Conservation (phyloP, 1,140 invertebrate genomes). For the Drosophila santomea region DNA sequence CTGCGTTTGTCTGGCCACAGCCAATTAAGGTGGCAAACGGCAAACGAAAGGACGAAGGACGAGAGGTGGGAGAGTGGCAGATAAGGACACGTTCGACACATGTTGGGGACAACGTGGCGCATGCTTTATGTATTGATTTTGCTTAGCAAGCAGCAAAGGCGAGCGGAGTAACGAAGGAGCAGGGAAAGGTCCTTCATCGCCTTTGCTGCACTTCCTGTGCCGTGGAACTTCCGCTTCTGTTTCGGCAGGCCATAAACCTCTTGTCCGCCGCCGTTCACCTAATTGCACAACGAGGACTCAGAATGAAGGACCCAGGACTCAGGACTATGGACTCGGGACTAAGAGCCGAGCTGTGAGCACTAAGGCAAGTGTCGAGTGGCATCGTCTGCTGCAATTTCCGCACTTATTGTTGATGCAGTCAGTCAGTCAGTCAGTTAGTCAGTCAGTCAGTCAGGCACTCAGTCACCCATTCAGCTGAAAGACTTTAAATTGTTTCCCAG, state of each 20-base stretch:
- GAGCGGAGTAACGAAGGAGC: neutral
- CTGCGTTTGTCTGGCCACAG: constrained; percentile 49
- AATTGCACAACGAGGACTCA: constrained; percentile 71
- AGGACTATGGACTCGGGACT: neutral
- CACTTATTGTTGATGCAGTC: constrained; percentile 66
- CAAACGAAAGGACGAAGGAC: constrained; percentile 11
- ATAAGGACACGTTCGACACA: constrained; percentile 55
- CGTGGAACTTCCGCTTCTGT: constrained; percentile 58
- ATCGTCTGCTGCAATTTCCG: constrained; percentile 71
- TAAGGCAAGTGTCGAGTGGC: constrained; percentile 42
- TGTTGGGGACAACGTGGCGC: constrained; percentile 55
- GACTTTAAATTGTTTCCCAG: constrained; percentile 75
- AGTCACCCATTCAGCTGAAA: constrained; percentile 41
- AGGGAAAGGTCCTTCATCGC: constrained; percentile 37
- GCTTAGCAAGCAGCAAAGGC: constrained; percentile 52
- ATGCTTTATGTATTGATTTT: constrained; percentile 75
- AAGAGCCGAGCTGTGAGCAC: constrained; percentile 1
- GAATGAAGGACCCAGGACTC: constrained; percentile 19
- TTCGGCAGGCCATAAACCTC: constrained; percentile 39
- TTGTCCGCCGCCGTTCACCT: constrained; percentile 57
- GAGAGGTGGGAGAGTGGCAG: neutral
- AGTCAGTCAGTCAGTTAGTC: constrained; percentile 28
- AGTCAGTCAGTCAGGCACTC: constrained; percentile 19
- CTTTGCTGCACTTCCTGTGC: constrained; percentile 69
- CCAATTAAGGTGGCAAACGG: constrained; percentile 75